These are phyloP conservation scores for Siphlonurus alternatus DNA, from an alignment of 2,888 invertebrate genomes.

Conservation along the genomic window DNA sequence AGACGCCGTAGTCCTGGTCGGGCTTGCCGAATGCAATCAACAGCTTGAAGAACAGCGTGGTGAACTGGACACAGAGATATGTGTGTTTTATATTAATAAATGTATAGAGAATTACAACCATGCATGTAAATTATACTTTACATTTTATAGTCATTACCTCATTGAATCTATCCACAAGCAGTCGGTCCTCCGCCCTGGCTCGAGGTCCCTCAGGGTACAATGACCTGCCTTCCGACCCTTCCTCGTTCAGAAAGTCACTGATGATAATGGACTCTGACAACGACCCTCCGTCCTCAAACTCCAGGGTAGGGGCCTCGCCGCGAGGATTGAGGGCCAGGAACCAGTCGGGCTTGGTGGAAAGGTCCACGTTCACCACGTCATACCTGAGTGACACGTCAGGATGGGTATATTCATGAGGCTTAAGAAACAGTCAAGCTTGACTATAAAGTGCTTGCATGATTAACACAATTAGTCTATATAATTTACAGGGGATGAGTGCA, in stretches of 20 bases:
- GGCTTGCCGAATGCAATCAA: constrained; percentile 7
- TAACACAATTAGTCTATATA: too few species aligned
- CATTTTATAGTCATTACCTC: too few species aligned
- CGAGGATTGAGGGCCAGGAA: constrained; percentile 31
- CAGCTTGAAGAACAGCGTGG: constrained; percentile 36
- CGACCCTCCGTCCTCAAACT: constrained; percentile 42
- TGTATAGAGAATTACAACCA: neutral
- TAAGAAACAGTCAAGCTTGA: neutral
- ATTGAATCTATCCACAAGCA: constrained; percentile 48
- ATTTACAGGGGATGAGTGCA: too few species aligned
- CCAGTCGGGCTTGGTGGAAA: constrained; percentile 67
- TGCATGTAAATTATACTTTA: too few species aligned
- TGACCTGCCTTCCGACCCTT: constrained; percentile 40
- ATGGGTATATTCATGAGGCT: neutral
- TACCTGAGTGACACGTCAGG: too few species aligned
- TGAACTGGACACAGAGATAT: constrained; percentile 27
- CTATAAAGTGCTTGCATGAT: too few species aligned
- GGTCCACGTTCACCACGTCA: constrained; percentile 43
- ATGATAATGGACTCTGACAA: constrained; percentile 69
- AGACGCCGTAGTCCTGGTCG: constrained; percentile 25
- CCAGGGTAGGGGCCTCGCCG: constrained; percentile 56
- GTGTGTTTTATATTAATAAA: neutral
- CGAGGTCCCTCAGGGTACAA: constrained; percentile 47
- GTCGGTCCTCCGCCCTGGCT: constrained; percentile 51
- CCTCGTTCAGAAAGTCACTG: constrained; percentile 65